Evolutionary conservation across 2,113 vertebrate species (phyloP).

Genomic region (Phoxinus phoxinus): DNA sequence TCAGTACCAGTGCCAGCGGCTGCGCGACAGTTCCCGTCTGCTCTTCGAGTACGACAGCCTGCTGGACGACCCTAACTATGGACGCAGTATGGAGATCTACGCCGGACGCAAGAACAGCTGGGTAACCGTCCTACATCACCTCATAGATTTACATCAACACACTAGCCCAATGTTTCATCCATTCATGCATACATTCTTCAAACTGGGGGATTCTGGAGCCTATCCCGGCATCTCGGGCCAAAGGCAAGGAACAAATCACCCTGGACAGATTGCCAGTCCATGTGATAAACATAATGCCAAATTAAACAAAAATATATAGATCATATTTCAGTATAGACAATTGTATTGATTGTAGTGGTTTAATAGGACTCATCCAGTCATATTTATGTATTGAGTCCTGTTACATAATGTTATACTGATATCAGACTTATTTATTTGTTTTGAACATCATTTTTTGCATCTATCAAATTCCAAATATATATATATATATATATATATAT

Average conservation of each 20-base stretch:
- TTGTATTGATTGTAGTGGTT: too few relatives aligned
- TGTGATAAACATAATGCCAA: too few relatives aligned
- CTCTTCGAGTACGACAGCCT: constrained; percentile 98
- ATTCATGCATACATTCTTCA: not conserved
- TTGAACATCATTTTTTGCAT: too few relatives aligned
- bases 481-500: too few relatives aligned
- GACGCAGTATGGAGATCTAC: constrained; percentile 95
- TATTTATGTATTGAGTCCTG: too few relatives aligned
- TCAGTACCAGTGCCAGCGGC: constrained; percentile 91
- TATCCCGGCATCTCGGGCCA: not conserved
- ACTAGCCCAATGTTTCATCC: not conserved
- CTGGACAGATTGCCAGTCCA: not conserved
- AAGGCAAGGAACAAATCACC: not conserved
- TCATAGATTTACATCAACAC: not conserved
- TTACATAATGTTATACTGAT: too few relatives aligned
- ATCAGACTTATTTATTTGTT: too few relatives aligned
- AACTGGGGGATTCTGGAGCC: not conserved
- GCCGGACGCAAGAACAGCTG: constrained; percentile 97
- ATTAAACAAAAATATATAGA: too few relatives aligned
- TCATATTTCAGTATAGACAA: too few relatives aligned
- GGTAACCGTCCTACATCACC: constrained; percentile 72
- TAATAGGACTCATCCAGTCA: too few relatives aligned
- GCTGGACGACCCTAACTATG: constrained; percentile 91
- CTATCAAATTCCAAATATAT: too few relatives aligned
- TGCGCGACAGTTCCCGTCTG: constrained; percentile 93